Evolutionary conservation across 2,113 vertebrate species (phyloP), one percentile per base, ranked within the genome.

Genomic region (Salminus brasiliensis): DNA sequence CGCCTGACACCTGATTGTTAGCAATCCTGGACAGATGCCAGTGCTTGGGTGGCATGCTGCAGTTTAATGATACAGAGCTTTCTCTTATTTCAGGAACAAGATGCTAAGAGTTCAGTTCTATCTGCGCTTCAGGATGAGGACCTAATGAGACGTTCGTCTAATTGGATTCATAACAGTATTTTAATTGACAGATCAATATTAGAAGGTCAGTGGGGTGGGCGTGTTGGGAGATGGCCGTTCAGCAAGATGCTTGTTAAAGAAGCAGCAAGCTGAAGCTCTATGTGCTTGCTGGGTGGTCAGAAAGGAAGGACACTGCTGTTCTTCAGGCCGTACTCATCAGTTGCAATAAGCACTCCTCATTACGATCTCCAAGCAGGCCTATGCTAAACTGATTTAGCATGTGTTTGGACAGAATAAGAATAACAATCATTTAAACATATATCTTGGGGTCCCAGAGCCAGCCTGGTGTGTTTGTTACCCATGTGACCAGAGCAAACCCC

Each of bases 1-100:
- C 6, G 39, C 43, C 75, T 84, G 79, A 78, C 79, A 81, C 83
- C 79, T 84, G 83, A 84, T 81, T 84, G 75, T 81, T 81, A 81
- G 79, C 67, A 57, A 79, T 81, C 71, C 75, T 77, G 59, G 79
- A 78, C 57, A 45, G 53, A 75, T 78, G 76, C 83, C 79, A 84
- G 75, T 75, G 73, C 76, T 53, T 84, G 83, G 83, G 83, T 81
- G 83, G 83, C 75, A 81, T 59, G 75, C 71, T 77, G 32, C 30
- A 63, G 39, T 70, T 76, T 65, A 79, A 72, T 71, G 62, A 74
- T 72, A 84, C 75, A 76, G 60, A 78, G 75, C 73, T 72, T 84
- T 67, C 74, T 63, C 70, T 74, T 76, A 52, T 84, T 62, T 78
- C 53, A 4, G 69, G 47, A 74, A 81, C 21, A 32, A 47, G 83